Base-by-base conservation (phyloP, 2,113 vertebrate species). In the Malurus melanocephalus region DNA sequence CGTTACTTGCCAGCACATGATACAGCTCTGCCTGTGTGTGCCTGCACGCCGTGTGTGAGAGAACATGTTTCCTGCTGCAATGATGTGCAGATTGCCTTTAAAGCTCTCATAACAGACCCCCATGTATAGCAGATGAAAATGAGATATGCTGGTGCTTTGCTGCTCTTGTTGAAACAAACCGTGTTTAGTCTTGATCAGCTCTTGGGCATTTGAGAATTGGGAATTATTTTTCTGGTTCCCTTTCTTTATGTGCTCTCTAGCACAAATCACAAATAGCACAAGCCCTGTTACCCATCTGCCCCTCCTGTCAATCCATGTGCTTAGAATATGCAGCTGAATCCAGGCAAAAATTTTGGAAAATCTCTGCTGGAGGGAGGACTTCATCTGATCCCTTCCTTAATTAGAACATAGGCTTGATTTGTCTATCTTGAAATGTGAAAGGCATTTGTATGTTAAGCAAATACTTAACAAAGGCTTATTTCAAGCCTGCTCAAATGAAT, bases 1-100 rank as follows among this genome's bases (percentile, higher is more conserved):
- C 0, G 0, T 92, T 90, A 74, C 93, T 92, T 93, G 95, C 91
- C 85, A 89, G 71, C 67, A 92, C 89, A 89, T 35, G 89, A 91
- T 52, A 40, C 4, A 88, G 72, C 72, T 73, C 43, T 77, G 84
- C 62, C 61, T 83, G 33, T 53, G 51, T 53, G 68, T 16, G 4
- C 5, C 4, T 71, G 76, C 72, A 16, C 28, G 38, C 59, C 79
- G 57, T 43, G 18, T 40, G 1, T 21, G 43, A 66, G 48, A 27
- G 52, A 33, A 28, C n/a, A 4, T 5, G 13, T 28, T 62, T 55
- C 66, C 42, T 72, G 40, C 33, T 81, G 74, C 66, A 57, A 16
- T 10, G 71, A 33, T 59, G 57, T 23, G 51, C 43, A 46, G 26
- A 55, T 82, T 90, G 79, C 71, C 64, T 85, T 67, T 81, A 80